Conservation (phyloP, 2,888 invertebrate species). For the Limnephilus rhombicus region DNA sequence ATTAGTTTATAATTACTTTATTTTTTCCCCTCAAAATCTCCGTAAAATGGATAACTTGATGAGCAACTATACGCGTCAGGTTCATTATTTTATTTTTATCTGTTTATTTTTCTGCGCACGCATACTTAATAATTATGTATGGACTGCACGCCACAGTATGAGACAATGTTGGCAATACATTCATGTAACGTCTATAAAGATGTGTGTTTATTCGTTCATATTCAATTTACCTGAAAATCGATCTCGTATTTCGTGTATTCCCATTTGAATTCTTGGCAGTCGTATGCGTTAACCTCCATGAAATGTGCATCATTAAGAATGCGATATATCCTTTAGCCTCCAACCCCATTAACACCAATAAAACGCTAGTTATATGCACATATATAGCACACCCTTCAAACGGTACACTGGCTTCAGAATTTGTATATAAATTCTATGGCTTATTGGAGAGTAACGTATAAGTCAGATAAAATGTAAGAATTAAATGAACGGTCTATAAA, state of each 20-base stretch:
- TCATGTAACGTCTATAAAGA: neutral
- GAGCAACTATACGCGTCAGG: neutral
- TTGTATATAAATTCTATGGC: neutral
- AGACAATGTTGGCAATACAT: neutral
- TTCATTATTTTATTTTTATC: no score
- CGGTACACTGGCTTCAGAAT: neutral
- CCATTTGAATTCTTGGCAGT: neutral
- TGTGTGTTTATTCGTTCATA: neutral
- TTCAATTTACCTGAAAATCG: neutral
- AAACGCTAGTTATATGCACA: neutral
- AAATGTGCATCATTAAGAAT: neutral
- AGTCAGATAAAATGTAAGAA: conserved; percentile 26
- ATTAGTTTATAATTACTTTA: neutral
- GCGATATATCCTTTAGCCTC: neutral
- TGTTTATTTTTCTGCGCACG: no score
- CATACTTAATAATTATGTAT: neutral
- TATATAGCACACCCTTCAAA: neutral
- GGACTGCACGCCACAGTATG: neutral
- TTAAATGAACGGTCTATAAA: conserved; percentile 6
- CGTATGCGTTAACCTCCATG: neutral
- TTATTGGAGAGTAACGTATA: neutral
- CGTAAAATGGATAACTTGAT: neutral
- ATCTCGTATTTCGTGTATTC: neutral
- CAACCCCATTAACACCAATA: neutral
- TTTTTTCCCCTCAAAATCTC: neutral